A percentile compares a stretch with the other conserved stretches of the same genome.
These are phyloP conservation scores for Ochropacha duplaris DNA, from an alignment of 2,888 invertebrate genomes.

Conservation along the genomic window DNA sequence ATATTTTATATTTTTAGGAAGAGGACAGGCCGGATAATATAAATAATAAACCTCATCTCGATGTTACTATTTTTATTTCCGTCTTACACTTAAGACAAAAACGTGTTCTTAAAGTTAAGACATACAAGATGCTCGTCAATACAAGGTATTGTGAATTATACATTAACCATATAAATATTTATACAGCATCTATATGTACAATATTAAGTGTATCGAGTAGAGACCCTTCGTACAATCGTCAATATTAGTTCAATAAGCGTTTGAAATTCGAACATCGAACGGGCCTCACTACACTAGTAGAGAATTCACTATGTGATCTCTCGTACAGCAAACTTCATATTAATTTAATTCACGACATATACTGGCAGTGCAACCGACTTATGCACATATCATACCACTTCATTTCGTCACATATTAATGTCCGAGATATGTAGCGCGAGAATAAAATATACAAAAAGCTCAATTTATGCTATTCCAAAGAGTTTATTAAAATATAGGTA, in stretches of 20 bases:
- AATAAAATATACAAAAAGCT: constrained; percentile 56
- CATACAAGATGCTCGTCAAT: constrained; percentile 72
- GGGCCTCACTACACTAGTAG: constrained; percentile 44
- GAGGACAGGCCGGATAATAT: constrained; percentile 14
- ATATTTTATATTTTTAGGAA: constrained; percentile 1
- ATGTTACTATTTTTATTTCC: constrained; percentile 80
- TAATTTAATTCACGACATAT: constrained; percentile 51
- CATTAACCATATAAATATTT: constrained; percentile 73
- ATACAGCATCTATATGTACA: constrained; percentile 82
- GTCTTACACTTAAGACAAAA: constrained; percentile 72
- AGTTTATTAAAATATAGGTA: constrained; percentile 21
- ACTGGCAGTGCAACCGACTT: constrained; percentile 74
- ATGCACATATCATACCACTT: constrained; percentile 56
- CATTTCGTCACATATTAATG: constrained; percentile 28
- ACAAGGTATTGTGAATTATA: constrained; percentile 61
- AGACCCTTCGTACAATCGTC: constrained; percentile 32
- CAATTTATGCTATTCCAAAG: constrained; percentile 39
- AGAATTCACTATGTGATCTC: constrained; percentile 68
- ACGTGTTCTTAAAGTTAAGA: constrained; percentile 62
- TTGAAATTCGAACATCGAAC: neutral
- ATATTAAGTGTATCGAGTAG: constrained; percentile 51
- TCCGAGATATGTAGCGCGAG: constrained; percentile 73
- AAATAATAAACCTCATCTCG: constrained; percentile 59
- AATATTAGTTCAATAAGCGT: constrained; percentile 7
- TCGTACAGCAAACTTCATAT: constrained; percentile 54